Conservation (phyloP, 2,113 vertebrate species). For the Peromyscus californicus region DNA sequence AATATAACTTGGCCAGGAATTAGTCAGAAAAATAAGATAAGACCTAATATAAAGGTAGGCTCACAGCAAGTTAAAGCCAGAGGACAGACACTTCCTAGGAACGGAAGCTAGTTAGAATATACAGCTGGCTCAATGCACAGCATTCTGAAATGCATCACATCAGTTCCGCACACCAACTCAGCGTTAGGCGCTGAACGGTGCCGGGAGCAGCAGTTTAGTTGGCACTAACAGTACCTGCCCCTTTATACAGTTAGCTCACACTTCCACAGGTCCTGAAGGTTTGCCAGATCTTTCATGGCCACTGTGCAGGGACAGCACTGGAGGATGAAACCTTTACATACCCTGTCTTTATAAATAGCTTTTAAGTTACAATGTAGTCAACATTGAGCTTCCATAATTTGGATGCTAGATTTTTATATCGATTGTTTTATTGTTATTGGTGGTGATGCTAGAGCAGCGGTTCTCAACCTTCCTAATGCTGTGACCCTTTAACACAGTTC, state of each 20-base stretch:
- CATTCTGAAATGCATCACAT: not conserved
- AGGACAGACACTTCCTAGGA: not conserved
- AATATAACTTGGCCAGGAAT: not conserved
- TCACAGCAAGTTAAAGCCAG: not conserved
- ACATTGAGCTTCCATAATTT: not conserved
- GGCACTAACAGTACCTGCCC: not conserved
- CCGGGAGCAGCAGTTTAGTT: not conserved
- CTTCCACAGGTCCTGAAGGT: not conserved
- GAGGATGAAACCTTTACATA: not conserved
- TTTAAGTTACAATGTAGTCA: conserved; percentile 8
- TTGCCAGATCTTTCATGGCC: not conserved
- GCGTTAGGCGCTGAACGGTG: not conserved
- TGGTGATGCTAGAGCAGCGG: not conserved
- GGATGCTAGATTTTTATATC: not conserved
- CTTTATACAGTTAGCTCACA: not conserved
- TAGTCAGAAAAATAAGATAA: conserved; percentile 8
- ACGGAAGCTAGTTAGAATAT: not conserved
- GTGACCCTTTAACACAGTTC: not conserved
- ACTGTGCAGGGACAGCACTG: not conserved
- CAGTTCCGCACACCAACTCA: not conserved
- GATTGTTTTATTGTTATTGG: not conserved
- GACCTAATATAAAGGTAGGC: not conserved
- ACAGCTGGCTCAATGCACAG: not conserved
- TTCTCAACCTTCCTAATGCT: not conserved
- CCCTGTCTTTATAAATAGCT: not conserved